phyloP scores from a whole-genome alignment of 2,113 vertebrate species.

The Gavia stellata region DNA sequence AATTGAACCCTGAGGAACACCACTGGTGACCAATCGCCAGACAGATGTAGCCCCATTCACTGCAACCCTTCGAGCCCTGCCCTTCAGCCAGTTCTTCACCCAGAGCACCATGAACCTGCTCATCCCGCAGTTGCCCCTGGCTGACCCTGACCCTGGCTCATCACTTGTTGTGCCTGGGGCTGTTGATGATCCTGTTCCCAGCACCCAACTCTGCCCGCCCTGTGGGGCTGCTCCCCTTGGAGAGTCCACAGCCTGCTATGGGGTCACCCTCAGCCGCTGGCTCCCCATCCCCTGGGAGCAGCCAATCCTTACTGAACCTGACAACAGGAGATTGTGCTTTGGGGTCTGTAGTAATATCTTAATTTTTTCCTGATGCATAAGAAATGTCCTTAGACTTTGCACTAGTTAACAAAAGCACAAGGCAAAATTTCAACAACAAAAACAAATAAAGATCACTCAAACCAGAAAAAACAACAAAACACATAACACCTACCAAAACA shows the following conservation, averaged over 20 bases:
- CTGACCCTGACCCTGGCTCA: neutral
- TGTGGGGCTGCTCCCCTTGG: rapidly evolving
- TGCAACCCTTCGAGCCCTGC: neutral
- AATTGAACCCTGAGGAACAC: neutral
- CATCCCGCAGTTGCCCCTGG: neutral
- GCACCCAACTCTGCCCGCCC: neutral
- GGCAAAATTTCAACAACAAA: neutral
- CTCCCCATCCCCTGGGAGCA: neutral
- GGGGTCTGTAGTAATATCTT: neutral
- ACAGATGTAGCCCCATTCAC: neutral
- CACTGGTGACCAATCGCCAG: neutral
- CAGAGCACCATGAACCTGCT: rapidly evolving
- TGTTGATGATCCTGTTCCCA: neutral
- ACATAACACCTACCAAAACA: neutral
- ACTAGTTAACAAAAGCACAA: neutral
- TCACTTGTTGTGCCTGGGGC: neutral
- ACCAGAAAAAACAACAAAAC: neutral
- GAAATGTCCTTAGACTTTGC: neutral
- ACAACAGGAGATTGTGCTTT: neutral
- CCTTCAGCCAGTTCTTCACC: neutral
- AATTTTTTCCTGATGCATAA: neutral
- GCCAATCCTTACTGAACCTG: neutral
- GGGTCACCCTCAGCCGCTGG: neutral
- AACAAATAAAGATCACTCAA: neutral
- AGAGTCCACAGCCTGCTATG: rapidly evolving